phyloP scores from a whole-genome alignment of 2,888 invertebrate genomes.

The Amblyteles armatorius region DNA sequence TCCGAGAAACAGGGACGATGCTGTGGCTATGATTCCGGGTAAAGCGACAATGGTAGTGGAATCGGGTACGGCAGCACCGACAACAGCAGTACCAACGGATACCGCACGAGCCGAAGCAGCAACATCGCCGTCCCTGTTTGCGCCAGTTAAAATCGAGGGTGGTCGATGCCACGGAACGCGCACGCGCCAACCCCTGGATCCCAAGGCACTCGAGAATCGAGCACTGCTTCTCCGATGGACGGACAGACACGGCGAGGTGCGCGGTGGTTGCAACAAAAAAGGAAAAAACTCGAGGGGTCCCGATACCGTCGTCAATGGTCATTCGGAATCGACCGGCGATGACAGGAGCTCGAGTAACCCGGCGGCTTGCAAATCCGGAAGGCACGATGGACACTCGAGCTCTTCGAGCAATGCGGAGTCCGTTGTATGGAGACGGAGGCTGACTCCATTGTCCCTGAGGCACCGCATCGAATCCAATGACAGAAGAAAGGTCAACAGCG shows the following conservation, averaged over 20 bases:
- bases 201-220: slow-evolving; percentile 79
- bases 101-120: slow-evolving; percentile 52
- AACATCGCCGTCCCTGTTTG: slow-evolving; percentile 67
- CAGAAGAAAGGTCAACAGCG: slow-evolving; percentile 23
- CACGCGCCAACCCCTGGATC: slow-evolving; percentile 85
- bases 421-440: slow-evolving; percentile 21
- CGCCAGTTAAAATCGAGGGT: slow-evolving; percentile 70
- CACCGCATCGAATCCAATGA: slow-evolving; percentile 22
- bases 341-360: slow-evolving; percentile 1
- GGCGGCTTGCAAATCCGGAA: neutral
- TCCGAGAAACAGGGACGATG: slow-evolving; percentile 60
- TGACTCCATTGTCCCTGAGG: slow-evolving; percentile 21
- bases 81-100: slow-evolving; percentile 50
- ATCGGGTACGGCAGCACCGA: slow-evolving; percentile 37
- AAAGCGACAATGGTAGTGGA: slow-evolving; percentile 62
- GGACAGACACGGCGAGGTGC: slow-evolving; percentile 58
- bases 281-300: neutral
- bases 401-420: slow-evolving; percentile 13
- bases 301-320: neutral
- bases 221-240: slow-evolving; percentile 86
- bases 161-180: slow-evolving; percentile 75
- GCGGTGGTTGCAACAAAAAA: slow-evolving; percentile 21
- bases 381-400: slow-evolving; percentile 14
- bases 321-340: slow-evolving; percentile 1
- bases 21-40: slow-evolving; percentile 58